A percentile compares a stretch with the other conserved stretches of the same genome.
Conservation (phyloP, 2,797 vertebrate species). For the Melanitta fusca region DNA sequence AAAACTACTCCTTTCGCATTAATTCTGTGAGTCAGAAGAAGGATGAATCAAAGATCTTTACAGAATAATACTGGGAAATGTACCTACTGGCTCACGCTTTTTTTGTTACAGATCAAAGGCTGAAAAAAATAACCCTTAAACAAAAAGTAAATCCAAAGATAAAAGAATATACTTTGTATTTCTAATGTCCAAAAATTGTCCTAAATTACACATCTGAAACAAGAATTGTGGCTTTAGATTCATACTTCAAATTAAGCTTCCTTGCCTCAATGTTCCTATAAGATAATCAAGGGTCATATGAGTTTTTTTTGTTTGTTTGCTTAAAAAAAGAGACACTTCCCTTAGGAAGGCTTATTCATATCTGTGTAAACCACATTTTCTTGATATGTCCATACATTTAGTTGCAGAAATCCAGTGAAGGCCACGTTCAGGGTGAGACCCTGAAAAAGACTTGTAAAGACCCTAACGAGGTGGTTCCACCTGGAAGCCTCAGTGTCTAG, state of each 20-base stretch:
- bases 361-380: neutral
- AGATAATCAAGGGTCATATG: neutral
- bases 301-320: neutral
- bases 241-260: neutral
- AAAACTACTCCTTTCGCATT: neutral
- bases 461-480: neutral
- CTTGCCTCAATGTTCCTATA: neutral
- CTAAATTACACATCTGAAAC: neutral
- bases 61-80: neutral
- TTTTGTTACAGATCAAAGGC: constrained; percentile 27
- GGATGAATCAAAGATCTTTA: constrained; percentile 23
- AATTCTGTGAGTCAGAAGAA: constrained; percentile 32
- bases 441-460: neutral
- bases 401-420: neutral
- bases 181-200: neutral
- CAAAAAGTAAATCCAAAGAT: constrained; percentile 1
- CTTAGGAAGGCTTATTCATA: neutral
- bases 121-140: neutral
- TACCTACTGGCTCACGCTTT: neutral
- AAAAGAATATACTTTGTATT: neutral
- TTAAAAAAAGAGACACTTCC: no score
- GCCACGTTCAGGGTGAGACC: neutral
- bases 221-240: neutral
- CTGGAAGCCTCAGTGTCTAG: neutral
- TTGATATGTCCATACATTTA: neutral